Evolutionary conservation across 2,113 vertebrate species (phyloP).

Genomic region (Erinaceus europaeus): DNA sequence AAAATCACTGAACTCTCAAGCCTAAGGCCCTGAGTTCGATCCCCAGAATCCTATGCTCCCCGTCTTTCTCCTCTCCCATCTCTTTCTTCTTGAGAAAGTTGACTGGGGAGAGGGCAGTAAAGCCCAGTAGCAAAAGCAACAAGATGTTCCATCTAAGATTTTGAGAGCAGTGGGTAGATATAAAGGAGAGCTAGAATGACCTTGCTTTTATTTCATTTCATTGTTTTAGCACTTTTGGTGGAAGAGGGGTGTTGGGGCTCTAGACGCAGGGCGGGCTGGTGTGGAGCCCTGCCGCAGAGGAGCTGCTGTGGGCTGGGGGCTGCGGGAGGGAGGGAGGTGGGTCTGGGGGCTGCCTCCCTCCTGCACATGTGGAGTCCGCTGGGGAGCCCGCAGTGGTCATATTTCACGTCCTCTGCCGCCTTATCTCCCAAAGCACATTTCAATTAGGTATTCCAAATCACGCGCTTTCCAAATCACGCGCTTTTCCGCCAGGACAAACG

Average conservation of each 20-base stretch:
- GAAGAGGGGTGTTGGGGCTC: constrained; percentile 31
- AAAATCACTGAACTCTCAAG: too few species aligned
- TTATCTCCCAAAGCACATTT: constrained; percentile 87
- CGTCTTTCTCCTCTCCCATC: too few species aligned
- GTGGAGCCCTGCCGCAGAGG: background rate
- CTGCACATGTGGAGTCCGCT: constrained; percentile 71
- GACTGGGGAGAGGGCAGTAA: too few species aligned
- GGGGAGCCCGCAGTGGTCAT: constrained; percentile 79
- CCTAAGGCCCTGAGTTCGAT: too few species aligned
- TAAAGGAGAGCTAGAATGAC: background rate
- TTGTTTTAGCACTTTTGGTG: background rate
- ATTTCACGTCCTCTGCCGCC: constrained; percentile 81
- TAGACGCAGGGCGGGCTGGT: constrained; percentile 34
- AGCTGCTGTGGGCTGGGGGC: background rate
- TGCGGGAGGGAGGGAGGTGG: background rate
- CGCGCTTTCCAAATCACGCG: constrained; percentile 77
- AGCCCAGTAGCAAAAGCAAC: too few species aligned
- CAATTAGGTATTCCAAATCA: constrained; percentile 85
- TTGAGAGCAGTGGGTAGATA: background rate
- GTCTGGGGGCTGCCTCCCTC: constrained; percentile 62
- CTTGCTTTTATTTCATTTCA: background rate
- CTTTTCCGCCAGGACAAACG: constrained; percentile 82
- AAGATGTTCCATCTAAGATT: constrained; percentile 11
- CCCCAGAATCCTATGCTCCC: too few species aligned
- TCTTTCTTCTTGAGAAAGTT: too few species aligned